Conservation (phyloP, 2,113 vertebrate genomes). For the Falco punctatus region DNA sequence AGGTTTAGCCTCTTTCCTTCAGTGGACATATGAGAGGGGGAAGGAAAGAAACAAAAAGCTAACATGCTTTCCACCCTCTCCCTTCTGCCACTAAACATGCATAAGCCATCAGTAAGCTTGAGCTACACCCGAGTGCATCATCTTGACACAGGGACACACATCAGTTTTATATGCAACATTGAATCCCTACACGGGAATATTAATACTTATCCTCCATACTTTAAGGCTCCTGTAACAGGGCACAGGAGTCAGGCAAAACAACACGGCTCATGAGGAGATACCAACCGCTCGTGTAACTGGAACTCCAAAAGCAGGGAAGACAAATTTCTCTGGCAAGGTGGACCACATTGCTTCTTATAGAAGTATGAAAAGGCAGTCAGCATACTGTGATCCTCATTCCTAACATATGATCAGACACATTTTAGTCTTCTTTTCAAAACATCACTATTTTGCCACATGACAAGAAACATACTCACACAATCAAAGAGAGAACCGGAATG, state of each 20-base stretch:
- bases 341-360: background rate
- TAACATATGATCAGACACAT: background rate
- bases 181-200: background rate
- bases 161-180: background rate
- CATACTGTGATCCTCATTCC: background rate
- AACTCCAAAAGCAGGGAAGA: background rate
- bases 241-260: background rate
- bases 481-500: background rate
- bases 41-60: background rate
- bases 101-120: background rate
- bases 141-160: background rate
- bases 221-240: background rate
- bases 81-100: background rate
- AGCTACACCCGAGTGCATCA: constrained; percentile 10
- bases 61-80: background rate
- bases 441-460: background rate
- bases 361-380: background rate
- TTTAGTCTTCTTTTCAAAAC: background rate
- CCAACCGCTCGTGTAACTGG: background rate
- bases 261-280: background rate
- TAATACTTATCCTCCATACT: background rate
- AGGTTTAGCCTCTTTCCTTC: background rate
- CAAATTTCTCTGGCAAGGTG: background rate
- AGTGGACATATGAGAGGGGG: rapidly evolving
- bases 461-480: background rate